Percentiles rank a stretch among this genome's conserved stretches.
Evolutionary conservation across 1,140 invertebrate genomes (phyloP).

Genomic region (Chironomus striatipennis): DNA sequence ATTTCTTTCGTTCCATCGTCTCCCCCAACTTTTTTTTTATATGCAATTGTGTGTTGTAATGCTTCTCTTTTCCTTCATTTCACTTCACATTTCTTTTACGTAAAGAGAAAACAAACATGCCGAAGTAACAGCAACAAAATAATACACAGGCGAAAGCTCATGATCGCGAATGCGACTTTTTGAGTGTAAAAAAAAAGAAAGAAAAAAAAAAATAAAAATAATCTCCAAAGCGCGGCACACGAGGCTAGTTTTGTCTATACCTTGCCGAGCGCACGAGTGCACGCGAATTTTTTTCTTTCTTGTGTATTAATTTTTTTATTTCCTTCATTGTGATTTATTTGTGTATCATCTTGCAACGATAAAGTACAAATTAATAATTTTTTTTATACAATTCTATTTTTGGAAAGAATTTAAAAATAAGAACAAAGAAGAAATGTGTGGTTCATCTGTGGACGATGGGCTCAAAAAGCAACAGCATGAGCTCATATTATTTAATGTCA

Average conservation of each 20-base stretch:
- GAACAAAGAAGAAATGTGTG: background rate
- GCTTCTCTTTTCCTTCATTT: background rate
- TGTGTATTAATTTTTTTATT: slow-evolving; percentile 1
- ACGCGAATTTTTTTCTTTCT: slow-evolving; percentile 15
- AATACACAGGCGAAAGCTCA: slow-evolving; percentile 8
- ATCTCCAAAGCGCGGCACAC: slow-evolving; percentile 4
- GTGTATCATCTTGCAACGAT: background rate
- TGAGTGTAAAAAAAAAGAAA: slow-evolving; percentile 3
- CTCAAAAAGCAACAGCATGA: background rate
- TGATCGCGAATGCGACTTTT: background rate
- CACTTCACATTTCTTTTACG: slow-evolving; percentile 16
- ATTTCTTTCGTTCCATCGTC: background rate
- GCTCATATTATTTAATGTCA: slow-evolving; percentile 24
- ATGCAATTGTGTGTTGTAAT: background rate
- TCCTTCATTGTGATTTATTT: background rate
- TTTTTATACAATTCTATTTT: background rate
- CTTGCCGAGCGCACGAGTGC: background rate
- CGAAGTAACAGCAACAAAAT: background rate
- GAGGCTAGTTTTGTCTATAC: slow-evolving; percentile 16
- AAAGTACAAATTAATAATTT: background rate
- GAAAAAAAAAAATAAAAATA: slow-evolving; percentile 20
- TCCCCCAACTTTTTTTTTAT: background rate
- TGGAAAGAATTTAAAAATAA: background rate
- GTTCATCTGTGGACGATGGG: background rate
- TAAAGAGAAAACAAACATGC: background rate